Evolutionary conservation across 2,888 invertebrate species (phyloP).

Genomic region (Tetragonisca angustula): DNA sequence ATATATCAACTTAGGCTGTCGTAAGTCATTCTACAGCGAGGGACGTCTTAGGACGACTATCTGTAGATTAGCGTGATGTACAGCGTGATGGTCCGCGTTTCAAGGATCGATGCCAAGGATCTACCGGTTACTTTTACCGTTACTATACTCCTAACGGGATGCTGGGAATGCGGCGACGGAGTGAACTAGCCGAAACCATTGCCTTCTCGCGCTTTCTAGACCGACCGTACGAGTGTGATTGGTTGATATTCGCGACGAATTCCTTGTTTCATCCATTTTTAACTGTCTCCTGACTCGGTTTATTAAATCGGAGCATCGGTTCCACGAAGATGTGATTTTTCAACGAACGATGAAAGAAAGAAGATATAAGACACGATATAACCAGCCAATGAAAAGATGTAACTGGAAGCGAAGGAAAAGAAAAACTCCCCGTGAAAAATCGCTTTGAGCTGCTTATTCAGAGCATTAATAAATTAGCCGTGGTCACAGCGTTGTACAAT

Average conservation of each 20-base stretch:
- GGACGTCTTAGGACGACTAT: not conserved
- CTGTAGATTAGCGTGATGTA: conserved; percentile 35
- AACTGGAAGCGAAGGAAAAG: not conserved
- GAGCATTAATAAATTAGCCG: not conserved
- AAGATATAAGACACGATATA: not conserved
- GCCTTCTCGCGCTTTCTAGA: conserved; percentile 67
- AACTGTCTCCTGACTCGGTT: not conserved
- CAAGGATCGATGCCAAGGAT: conserved; percentile 74
- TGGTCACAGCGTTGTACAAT: not conserved
- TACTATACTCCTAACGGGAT: conserved; percentile 78
- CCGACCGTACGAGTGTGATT: conserved; percentile 47
- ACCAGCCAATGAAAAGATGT: not conserved
- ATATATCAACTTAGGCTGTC: not conserved
- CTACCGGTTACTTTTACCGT: conserved; percentile 73
- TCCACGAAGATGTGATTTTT: too few relatives aligned
- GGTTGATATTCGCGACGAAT: conserved; percentile 18
- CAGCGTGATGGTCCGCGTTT: conserved; percentile 51
- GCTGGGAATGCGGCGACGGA: conserved; percentile 66
- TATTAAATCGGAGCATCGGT: too few relatives aligned
- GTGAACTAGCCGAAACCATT: conserved; percentile 57
- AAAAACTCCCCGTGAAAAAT: not conserved
- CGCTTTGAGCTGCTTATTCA: not conserved
- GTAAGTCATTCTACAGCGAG: not conserved
- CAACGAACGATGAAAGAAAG: not conserved
- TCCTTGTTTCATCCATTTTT: not conserved